Evolutionary conservation across 2,797 vertebrate genomes (phyloP).

Genomic region (Aselliscus stoliczkanus): DNA sequence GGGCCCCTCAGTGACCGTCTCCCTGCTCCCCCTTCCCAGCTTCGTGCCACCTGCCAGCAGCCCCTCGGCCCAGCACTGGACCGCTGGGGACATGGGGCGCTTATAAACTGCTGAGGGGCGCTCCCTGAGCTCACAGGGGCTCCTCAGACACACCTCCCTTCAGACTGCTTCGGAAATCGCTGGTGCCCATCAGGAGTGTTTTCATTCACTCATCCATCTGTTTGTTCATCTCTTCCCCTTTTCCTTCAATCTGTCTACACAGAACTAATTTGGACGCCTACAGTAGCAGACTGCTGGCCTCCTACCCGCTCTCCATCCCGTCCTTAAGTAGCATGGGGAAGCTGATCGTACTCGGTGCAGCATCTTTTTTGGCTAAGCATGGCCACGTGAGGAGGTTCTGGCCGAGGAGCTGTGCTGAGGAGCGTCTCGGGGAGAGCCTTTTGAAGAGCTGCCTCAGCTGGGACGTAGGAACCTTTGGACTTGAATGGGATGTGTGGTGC

Average conservation of each 20-base stretch:
- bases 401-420: accelerated
- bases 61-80: background rate
- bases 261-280: background rate
- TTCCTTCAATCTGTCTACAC: background rate
- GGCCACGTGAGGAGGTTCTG: background rate
- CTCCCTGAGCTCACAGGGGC: no score
- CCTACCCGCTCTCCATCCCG: background rate
- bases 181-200: accelerated
- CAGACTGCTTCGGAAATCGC: background rate
- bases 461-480: no score
- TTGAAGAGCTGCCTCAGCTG: no score
- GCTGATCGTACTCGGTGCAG: background rate
- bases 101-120: no score
- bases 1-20: background rate
- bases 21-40: background rate
- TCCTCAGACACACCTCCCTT: accelerated
- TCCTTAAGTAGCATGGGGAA: background rate
- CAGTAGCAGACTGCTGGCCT: background rate
- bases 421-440: background rate
- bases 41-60: background rate
- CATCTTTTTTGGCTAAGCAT: background rate
- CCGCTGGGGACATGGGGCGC: accelerated
- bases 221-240: background rate
- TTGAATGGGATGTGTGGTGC: background rate
- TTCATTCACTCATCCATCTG: accelerated